phyloP scores from a whole-genome alignment of 2,888 invertebrate genomes.

The Raillietiella orientalis region DNA sequence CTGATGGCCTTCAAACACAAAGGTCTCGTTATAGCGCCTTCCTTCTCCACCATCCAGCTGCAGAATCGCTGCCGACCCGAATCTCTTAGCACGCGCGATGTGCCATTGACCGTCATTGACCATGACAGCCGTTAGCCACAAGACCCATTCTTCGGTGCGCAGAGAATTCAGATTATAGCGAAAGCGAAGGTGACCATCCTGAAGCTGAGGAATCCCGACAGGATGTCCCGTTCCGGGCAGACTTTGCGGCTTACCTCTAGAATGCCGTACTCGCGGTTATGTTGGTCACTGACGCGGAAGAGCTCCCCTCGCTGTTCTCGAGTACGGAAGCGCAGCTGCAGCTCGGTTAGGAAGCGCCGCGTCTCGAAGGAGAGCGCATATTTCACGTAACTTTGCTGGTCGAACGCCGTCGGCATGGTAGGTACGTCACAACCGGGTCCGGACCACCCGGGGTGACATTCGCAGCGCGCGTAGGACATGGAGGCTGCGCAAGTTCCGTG shows the following conservation, averaged over 20 bases:
- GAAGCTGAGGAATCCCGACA: conserved; percentile 5
- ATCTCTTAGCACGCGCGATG: conserved; percentile 38
- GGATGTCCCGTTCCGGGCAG: neutral
- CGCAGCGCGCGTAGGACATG: conserved; percentile 20
- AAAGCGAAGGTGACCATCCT: conserved; percentile 6
- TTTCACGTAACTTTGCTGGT: conserved; percentile 80
- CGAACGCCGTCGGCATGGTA: conserved; percentile 67
- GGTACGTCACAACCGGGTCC: conserved; percentile 41
- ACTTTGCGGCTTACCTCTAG: conserved; percentile 21
- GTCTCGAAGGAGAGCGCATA: conserved; percentile 82
- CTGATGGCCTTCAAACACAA: conserved; percentile 61
- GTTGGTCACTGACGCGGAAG: conserved; percentile 72
- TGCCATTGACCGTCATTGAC: conserved; percentile 96
- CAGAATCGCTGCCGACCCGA: conserved; percentile 66
- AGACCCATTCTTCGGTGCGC: conserved; percentile 57
- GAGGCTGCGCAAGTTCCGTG: conserved; percentile 2
- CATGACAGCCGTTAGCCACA: conserved; percentile 58
- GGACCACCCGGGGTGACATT: conserved; percentile 81
- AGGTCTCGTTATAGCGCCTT: conserved; percentile 64
- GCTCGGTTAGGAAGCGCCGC: conserved; percentile 61
- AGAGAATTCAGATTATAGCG: conserved; percentile 60
- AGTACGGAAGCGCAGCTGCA: conserved; percentile 74
- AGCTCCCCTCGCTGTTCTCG: conserved; percentile 73
- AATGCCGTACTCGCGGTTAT: conserved; percentile 73
- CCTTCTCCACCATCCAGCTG: conserved; percentile 81